Evolutionary conservation across 2,797 vertebrate species (phyloP), one percentile per base, ranked within the genome.

Genomic region (Nannoperca australis): DNA sequence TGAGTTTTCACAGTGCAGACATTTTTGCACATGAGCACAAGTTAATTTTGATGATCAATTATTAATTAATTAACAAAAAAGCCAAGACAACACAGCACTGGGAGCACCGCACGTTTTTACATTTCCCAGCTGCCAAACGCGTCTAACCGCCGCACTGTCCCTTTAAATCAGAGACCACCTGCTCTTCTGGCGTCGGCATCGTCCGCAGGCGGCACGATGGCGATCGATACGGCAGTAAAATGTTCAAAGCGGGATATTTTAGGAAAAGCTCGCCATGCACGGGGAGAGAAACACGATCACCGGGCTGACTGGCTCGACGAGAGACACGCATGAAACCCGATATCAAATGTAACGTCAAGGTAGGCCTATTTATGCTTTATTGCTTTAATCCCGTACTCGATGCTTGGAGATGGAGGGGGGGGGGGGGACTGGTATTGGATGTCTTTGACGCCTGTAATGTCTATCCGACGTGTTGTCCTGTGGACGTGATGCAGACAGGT

Each of bases 121-220:
- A 47, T 17, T 40, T 7, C 0, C 3, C 15, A 18, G 6, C 7
- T 4, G 36, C 0, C 10, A 8, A 30, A 8, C 20, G 10, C 4
- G 17, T 17, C 9, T 0, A 45, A 13, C 58, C 17, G 7, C 27
- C 47, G 65, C 80, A 70, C 82, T 90, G 88, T 84, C 83, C 83
- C 91, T 94, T 93, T 93, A 94, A 93, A 64, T 62, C 69, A 45
- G 81, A 8, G 73, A 87, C 84, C 89, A 85, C 71, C 83, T 86
- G 89, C 86, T 89, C 69, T 20, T 64, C 47, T 88, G 68, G 83
- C 89, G 91, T 91, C 90, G 93, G 84, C 86, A 83, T 76, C 88
- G 24, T 68, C 86, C 54, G 72, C 88, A 70, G 84, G 77, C 81
- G 62, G 89, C 76, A 78, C 81, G 80, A 84, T 85, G 89, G 85